Evolutionary conservation across 2,888 invertebrate species (phyloP).

Genomic region (Euzetes globulus): DNA sequence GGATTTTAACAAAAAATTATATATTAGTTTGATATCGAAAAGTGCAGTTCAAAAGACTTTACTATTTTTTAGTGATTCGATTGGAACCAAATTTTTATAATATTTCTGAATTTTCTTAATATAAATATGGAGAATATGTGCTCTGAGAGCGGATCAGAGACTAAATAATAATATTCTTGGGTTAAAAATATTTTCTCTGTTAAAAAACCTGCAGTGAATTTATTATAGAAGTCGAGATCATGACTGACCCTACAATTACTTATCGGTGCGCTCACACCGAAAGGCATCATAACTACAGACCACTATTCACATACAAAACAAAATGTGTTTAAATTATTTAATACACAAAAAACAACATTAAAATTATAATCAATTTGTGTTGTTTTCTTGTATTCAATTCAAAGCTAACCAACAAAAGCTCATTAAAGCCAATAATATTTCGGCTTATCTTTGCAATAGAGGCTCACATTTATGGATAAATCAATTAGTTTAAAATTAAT

Average conservation of each 20-base stretch:
- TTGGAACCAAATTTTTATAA: neutral
- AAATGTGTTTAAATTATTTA: conserved; percentile 10
- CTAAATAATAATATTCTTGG: conserved; percentile 3
- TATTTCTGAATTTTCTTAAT: neutral
- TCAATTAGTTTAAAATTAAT: neutral
- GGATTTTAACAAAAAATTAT: no score
- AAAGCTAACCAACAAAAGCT: neutral
- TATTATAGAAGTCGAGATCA: conserved; percentile 27
- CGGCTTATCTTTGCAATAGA: neutral
- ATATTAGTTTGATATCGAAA: no score
- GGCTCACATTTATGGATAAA: neutral
- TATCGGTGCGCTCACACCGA: conserved; percentile 23
- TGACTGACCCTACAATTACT: conserved; percentile 31
- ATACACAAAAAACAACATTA: conserved; percentile 15
- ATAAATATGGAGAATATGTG: neutral
- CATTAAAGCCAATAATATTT: neutral
- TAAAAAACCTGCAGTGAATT: conserved; percentile 28
- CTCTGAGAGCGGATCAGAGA: neutral
- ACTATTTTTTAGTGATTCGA: neutral
- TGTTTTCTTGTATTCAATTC: neutral
- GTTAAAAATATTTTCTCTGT: conserved; percentile 11
- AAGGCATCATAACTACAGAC: conserved; percentile 25
- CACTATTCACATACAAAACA: neutral
- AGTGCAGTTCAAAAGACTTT: neutral
- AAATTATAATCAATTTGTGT: conserved; percentile 8